Evolutionary conservation across 2,888 invertebrate species (phyloP), one percentile per base, ranked within the genome.

Genomic region (Ectropis crepuscularia): DNA sequence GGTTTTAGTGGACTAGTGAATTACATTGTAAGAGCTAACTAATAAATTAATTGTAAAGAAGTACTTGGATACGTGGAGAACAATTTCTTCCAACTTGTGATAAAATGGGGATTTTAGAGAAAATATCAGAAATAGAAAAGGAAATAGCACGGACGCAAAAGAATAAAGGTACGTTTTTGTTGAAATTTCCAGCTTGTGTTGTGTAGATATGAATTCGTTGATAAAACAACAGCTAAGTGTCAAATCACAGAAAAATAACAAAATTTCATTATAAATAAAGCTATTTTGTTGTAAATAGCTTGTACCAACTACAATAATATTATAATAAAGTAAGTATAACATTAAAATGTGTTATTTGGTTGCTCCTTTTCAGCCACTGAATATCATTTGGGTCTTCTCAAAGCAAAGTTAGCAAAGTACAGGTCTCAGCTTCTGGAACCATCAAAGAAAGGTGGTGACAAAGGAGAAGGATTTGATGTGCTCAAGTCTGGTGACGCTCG

Each of bases 91-190:
- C 45, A 61, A 72, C 53, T 69, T 62, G 47, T 69, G 54, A 62
- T 65, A 86, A 78, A 81, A 99, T 99, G 99, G 99, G 99, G 77
- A 99, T 99, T 85, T 93, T 99, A 71, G 99, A 99, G 82, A 99
- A 99, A 94, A 99, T 99, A 88, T 96, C 98, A 6, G 99, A 99
- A 94, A 99, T 99, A 71, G 99, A 99, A 87, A 97, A 96, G 82
- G 99, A 99, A 95, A 99, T 99, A 72, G 97, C 98, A 11, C 94
- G 99, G 75, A 99, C 99, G 12, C 99, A 99, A 86, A 99, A 99
- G 91, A 99, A 99, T 93, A 99, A 99, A 96, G 99, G 99, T 98
- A 81, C 7, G 9, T 28, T 5, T n/a, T 28, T 51, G 45, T 6
- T 10, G 11, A 9, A 5, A 10, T 5, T 28, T 28, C 2, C 16